Percentiles rank a stretch among this genome's conserved stretches.
Evolutionary conservation across 2,888 invertebrate species (phyloP).

Genomic region (Archaeoteleia sp.): DNA sequence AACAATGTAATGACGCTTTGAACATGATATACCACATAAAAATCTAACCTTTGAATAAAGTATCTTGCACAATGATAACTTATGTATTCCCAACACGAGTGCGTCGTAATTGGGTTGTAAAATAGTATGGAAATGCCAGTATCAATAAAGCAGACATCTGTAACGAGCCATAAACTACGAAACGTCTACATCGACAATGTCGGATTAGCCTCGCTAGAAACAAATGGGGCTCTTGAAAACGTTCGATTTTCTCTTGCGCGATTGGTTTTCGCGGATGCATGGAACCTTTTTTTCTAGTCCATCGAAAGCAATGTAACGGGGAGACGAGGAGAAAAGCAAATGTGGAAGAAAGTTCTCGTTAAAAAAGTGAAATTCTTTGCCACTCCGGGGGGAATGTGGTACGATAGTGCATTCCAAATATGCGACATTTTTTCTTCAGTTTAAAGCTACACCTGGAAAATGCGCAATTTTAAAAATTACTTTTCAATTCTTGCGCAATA

Average conservation of each 20-base stretch:
- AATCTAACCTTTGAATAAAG: no score
- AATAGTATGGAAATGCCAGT: slow-evolving; percentile 23
- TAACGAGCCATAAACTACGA: slow-evolving; percentile 43
- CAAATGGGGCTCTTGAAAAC: slow-evolving; percentile 37
- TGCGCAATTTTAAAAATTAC: no score
- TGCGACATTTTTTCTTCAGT: slow-evolving; percentile 24
- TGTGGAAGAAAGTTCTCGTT: slow-evolving; percentile 46
- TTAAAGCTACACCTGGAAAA: no score
- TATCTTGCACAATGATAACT: neutral
- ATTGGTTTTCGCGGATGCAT: slow-evolving; percentile 30
- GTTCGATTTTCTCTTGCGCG: slow-evolving; percentile 35
- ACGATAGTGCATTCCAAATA: slow-evolving; percentile 20
- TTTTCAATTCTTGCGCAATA: no score
- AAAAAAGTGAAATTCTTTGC: slow-evolving; percentile 52
- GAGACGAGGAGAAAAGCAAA: slow-evolving; percentile 40
- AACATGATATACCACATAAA: no score
- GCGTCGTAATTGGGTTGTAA: slow-evolving; percentile 33
- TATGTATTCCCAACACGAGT: slow-evolving; percentile 16
- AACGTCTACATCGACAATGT: slow-evolving; percentile 33
- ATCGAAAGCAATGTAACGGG: slow-evolving; percentile 28
- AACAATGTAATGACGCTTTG: no score
- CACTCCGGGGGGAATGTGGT: slow-evolving; percentile 37
- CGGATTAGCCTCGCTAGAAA: slow-evolving; percentile 40
- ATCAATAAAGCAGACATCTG: slow-evolving; percentile 33
- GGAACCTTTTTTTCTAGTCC: slow-evolving; percentile 27